Percentiles rank a stretch among this genome's conserved stretches.
Conservation (phyloP, 92 coral and sea anemone species). For the Phenganax marumi region DNA sequence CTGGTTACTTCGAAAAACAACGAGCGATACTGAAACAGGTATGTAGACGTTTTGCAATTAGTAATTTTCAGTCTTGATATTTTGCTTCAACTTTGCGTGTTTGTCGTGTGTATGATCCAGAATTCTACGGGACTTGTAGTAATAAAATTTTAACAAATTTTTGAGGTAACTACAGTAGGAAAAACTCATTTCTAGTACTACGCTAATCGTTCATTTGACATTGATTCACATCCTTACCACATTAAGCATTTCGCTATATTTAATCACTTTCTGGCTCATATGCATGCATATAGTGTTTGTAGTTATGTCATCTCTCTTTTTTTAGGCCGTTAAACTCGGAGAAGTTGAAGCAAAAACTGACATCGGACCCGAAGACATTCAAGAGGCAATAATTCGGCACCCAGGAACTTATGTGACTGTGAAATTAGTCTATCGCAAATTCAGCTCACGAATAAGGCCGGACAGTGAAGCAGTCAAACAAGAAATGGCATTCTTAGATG, state of each 20-base stretch:
- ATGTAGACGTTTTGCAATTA: neutral
- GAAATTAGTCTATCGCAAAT: slow-evolving; percentile 40
- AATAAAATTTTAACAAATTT: too few relatives aligned
- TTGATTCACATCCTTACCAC: too few relatives aligned
- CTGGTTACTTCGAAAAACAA: slow-evolving; percentile 28
- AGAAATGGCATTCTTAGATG: slow-evolving; percentile 38
- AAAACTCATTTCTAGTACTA: too few relatives aligned
- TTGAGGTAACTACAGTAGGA: too few relatives aligned
- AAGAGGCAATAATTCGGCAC: slow-evolving; percentile 39
- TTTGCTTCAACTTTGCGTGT: too few relatives aligned
- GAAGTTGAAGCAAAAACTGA: slow-evolving; percentile 32
- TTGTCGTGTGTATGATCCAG: too few relatives aligned
- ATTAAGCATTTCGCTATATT: too few relatives aligned
- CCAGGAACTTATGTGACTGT: slow-evolving; percentile 38
- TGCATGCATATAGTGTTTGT: neutral
- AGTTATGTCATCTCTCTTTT: slow-evolving; percentile 13
- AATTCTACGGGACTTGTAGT: too few relatives aligned
- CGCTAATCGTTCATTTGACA: too few relatives aligned
- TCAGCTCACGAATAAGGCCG: slow-evolving; percentile 48
- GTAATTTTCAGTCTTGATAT: neutral
- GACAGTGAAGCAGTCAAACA: slow-evolving; percentile 31
- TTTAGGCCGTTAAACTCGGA: slow-evolving; percentile 36
- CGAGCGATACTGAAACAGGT: slow-evolving; percentile 30
- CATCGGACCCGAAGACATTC: slow-evolving; percentile 24
- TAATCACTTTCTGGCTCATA: neutral